These are phyloP conservation scores for Busseola fusca DNA, from an alignment of 2,888 invertebrate species.

Conservation along the genomic window DNA sequence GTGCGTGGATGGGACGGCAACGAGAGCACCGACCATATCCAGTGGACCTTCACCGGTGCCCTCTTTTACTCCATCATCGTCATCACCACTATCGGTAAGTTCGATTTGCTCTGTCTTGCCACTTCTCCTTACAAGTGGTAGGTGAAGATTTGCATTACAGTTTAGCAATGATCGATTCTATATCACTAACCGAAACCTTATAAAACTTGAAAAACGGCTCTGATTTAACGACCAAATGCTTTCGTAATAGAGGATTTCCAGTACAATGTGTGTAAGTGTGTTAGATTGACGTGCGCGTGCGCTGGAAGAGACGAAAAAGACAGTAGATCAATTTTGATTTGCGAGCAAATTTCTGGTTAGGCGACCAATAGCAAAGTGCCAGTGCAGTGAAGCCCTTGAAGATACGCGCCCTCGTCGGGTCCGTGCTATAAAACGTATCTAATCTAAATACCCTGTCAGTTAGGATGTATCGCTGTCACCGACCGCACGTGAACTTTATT, in stretches of 20 bases:
- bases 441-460: neutral
- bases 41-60: slow-evolving; percentile 97
- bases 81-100: slow-evolving; percentile 97
- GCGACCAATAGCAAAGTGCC: neutral
- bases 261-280: slow-evolving; percentile 24
- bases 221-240: slow-evolving; percentile 13
- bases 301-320: neutral
- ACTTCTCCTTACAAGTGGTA: too few relatives aligned
- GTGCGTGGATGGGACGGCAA: slow-evolving; percentile 97
- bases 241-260: slow-evolving; percentile 22
- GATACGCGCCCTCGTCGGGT: neutral
- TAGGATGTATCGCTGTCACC: neutral
- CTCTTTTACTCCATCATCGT: slow-evolving; percentile 98
- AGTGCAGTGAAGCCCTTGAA: neutral
- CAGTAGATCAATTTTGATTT: slow-evolving; percentile 15
- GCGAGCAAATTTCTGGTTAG: neutral
- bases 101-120: too few relatives aligned
- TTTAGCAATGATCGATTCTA: neutral
- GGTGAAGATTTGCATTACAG: too few relatives aligned
- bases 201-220: slow-evolving; percentile 1
- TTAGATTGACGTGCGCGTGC: slow-evolving; percentile 26
- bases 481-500: neutral
- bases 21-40: slow-evolving; percentile 90
- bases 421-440: neutral
- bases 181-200: neutral